Evolutionary conservation across 2,888 invertebrate species (phyloP).

Genomic region (Agriopis aurantiaria): DNA sequence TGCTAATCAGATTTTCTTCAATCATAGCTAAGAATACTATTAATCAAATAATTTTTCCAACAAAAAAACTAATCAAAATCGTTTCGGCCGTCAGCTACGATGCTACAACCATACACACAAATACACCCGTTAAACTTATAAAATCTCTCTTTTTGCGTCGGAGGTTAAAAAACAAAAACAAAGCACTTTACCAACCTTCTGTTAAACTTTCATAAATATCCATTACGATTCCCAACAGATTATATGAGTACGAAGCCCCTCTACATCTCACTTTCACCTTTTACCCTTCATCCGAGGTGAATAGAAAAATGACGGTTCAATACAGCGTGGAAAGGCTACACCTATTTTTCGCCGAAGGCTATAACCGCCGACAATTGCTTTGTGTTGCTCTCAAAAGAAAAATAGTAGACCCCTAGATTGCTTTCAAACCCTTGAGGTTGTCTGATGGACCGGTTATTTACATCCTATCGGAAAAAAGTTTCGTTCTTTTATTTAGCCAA

Average conservation of each 20-base stretch:
- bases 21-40: no score
- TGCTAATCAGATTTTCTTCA: no score
- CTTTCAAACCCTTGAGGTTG: constrained; percentile 75
- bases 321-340: constrained; percentile 58
- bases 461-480: constrained; percentile 67
- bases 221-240: constrained; percentile 43
- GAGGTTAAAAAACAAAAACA: constrained; percentile 23
- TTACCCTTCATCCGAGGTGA: constrained; percentile 47
- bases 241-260: constrained; percentile 29
- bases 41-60: no score
- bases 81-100: no score
- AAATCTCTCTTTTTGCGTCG: no score
- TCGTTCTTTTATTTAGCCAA: constrained; percentile 61
- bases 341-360: constrained; percentile 67
- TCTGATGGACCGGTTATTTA: constrained; percentile 73
- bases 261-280: constrained; percentile 41
- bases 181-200: constrained; percentile 28
- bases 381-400: constrained; percentile 73
- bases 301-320: constrained; percentile 59
- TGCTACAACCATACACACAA: no score
- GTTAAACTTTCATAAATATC: constrained; percentile 37
- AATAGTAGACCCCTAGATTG: constrained; percentile 72
- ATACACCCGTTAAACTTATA: no score
- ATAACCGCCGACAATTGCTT: constrained; percentile 76
- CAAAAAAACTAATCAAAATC: no score